Evolutionary conservation across 2,888 invertebrate genomes (phyloP), one percentile per base, ranked within the genome.

Genomic region (Ceramica pisi): DNA sequence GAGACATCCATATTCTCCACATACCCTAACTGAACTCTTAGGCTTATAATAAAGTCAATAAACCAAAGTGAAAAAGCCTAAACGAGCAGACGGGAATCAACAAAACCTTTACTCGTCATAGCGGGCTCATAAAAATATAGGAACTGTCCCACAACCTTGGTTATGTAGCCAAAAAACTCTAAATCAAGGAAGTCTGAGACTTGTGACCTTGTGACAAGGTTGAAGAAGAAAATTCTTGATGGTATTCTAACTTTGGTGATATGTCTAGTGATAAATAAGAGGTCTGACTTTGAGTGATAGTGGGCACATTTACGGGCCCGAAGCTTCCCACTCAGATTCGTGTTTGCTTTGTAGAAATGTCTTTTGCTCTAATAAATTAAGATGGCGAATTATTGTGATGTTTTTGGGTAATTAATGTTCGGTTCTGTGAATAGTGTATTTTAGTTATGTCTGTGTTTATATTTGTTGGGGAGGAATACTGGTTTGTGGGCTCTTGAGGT

Each of bases 271-370:
- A 94, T 94, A 94, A 94, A 95, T 94, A 93, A 91, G 88, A 90
- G 88, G 89, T 84, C 84, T 91, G 94, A 94, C 94, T 84, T 92
- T 94, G 95, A 95, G 88, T 88, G 92, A 95, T 94, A 86, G 93
- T 86, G 89, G 91, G 91, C 66, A 87, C 89, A 89, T 90, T 88
- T 88, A 83, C 85, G 79, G 82, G 85, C 82, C 82, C 65, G 71
- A 75, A 77, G 78, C 86, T 85, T 87, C 90, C 88, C 88, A 86
- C 90, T 90, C 90, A 89, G 90, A 92, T 92, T 91, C 90, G 83
- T 88, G 89, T 90, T 90, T 90, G 88, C 87, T 85, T 87, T 87
- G 85, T 85, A 87, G 89, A 89, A 92, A 92, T 91, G 90, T 91
- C 90, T 90, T 90, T 87, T 85, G 79, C 78, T 75, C 67, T 86